Base-by-base conservation (phyloP, 37 sponge, comb jelly and placozoan species). In the Eunapius fragilis region DNA sequence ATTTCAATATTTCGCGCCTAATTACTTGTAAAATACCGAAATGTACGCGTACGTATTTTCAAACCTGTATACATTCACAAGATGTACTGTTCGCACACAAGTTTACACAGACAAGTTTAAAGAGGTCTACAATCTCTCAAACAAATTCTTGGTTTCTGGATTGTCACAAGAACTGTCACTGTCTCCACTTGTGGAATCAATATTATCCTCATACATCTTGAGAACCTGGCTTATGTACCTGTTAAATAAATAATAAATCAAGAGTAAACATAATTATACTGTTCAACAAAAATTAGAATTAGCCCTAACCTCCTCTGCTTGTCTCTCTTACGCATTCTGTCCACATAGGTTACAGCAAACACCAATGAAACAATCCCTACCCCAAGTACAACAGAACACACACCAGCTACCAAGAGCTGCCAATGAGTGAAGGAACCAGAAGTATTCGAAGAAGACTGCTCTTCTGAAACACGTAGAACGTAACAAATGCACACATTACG, bases 71-170 rank as follows among this genome's bases (percentile, higher is more conserved):
- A n/a, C n/a, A n/a, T n/a, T n/a, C n/a, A n/a, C n/a, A n/a, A n/a
- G n/a, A n/a, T n/a, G n/a, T n/a, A n/a, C n/a, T n/a, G n/a, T n/a
- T n/a, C n/a, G n/a, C n/a, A n/a, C n/a, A n/a, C n/a, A n/a, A n/a
- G n/a, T n/a, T n/a, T n/a, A n/a, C n/a, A n/a, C n/a, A n/a, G n/a
- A n/a, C n/a, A n/a, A n/a, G n/a, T n/a, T n/a, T n/a, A 58, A 79
- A 34, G 28, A 23, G 22, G 5, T 71, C 37, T 31, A 83, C 58
- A 83, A 34, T 7, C 75, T 48, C 6, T 83, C 84, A 83, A 83
- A 83, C 68, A 83, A 35, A 35, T 83, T 83, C 17, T 83, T 83
- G 0, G 25, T 33, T 30, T 83, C 84, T n/a, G 84, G 84, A 37
- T 80, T 36, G 41, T 83, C 75, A 25, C 75, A 75, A 3, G 25